Conservation (phyloP, 35 echinoderm and acorn worm species). For the Apostichopus parvimensis region DNA sequence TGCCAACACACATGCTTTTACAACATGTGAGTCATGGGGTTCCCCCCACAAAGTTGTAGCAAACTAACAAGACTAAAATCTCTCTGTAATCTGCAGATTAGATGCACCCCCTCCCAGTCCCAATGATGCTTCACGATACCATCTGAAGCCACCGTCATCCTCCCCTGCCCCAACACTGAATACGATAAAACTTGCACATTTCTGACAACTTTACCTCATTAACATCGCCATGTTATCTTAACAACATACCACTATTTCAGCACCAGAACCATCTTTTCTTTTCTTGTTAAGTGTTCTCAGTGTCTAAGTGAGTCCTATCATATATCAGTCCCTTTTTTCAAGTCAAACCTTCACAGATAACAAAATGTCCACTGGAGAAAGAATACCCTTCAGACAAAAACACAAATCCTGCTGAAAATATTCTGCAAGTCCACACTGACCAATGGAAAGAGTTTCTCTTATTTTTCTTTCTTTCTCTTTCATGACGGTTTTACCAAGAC, state of each 20-base stretch:
- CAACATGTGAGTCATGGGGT: too few relatives aligned
- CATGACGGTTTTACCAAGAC: not conserved
- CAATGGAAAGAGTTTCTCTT: not conserved
- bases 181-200: not conserved
- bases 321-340: slow-evolving; percentile 32
- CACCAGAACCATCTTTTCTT: not conserved
- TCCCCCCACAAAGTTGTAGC: too few relatives aligned
- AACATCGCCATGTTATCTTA: not conserved
- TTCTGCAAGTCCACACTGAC: not conserved
- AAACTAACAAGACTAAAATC: too few relatives aligned
- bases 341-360: not conserved
- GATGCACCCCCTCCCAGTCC: too few relatives aligned
- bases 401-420: slow-evolving; percentile 13
- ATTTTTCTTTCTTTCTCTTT: too few relatives aligned
- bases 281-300: not conserved
- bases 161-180: too few relatives aligned
- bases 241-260: slow-evolving; percentile 25
- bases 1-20: too few relatives aligned
- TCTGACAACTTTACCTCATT: not conserved
- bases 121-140: too few relatives aligned
- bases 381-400: not conserved
- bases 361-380: not conserved
- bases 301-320: not conserved
- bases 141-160: too few relatives aligned
- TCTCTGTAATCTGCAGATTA: too few relatives aligned